Evolutionary conservation across 2,797 vertebrate genomes (phyloP), one percentile per base, ranked within the genome.

Genomic region (Cynodonichthys magdalenae): DNA sequence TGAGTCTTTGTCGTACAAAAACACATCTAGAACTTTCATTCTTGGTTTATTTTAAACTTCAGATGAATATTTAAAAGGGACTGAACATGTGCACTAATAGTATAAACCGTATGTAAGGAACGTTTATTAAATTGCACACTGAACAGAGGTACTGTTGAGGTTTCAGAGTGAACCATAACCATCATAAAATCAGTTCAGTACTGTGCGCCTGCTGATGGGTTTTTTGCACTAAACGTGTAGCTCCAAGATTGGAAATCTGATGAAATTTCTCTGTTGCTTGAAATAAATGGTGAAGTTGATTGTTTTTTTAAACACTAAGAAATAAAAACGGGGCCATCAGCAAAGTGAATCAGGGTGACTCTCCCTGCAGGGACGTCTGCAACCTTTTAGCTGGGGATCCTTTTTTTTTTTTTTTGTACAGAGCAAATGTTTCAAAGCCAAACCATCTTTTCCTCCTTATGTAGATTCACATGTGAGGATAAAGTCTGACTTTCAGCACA

Each of bases 151-250:
- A 60, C 17, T 0, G 17, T 42, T 59, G 44, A 8, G 36, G 61
- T 20, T 18, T 19, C 49, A 24, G 5, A 31, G 47, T 46, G 17
- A 31, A 2, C 53, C n/a, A 12, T 18, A 70, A 57, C 42, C 56
- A 63, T 41, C 74, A 17, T 65, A 56, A 29, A 69, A 74, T 65
- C 11, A 17, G 17, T 52, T 36, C 66, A 57, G 15, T 68, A 28
- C 63, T 66, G 58, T 66, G 64, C 75, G 71, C 81, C 85, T 82
- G 79, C 77, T 86, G 74, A 76, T 59, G 72, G 63, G 17, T 41
- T 80, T 42, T 44, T 49, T 85, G 87, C 79, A 88, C 81, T 75
- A 82, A 54, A 52, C 42, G 59, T 45, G 51, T 51, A 58, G 54
- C 64, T 51, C 19, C 56, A 52, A n/a, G 17, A 14, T 24, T 39